Conservation (phyloP, 2,113 vertebrate species). For the Corydoras maculifer region DNA sequence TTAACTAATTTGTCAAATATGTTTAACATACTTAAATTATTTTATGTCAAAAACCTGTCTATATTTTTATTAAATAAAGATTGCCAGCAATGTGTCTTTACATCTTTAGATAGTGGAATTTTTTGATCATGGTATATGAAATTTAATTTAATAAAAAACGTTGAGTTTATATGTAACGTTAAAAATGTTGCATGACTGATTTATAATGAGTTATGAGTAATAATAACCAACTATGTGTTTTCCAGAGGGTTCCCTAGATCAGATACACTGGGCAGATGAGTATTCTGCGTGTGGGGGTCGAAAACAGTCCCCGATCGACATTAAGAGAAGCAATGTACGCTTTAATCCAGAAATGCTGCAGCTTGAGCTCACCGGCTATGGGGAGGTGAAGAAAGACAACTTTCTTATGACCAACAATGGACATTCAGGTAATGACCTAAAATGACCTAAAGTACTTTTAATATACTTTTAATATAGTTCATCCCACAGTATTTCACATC, state of each 20-base stretch:
- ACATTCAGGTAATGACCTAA: constrained; percentile 81
- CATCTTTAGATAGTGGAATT: no score
- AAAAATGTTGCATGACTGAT: neutral
- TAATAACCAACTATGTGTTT: neutral
- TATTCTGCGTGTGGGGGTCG: constrained; percentile 67
- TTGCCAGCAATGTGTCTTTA: no score
- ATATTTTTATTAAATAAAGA: no score
- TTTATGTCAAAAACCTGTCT: no score
- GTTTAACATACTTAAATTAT: no score
- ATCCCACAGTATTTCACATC: no score
- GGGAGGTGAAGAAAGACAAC: constrained; percentile 41
- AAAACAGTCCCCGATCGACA: constrained; percentile 80
- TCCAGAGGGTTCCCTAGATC: constrained; percentile 68
- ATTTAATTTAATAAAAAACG: no score
- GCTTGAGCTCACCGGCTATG: constrained; percentile 70
- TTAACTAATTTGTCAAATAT: no score
- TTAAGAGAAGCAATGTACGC: constrained; percentile 65
- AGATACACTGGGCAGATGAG: constrained; percentile 69
- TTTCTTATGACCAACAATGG: constrained; percentile 82
- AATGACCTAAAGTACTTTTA: no score
- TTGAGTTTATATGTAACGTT: no score
- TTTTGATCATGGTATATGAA: no score
- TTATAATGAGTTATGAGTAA: neutral
- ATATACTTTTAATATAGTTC: no score
- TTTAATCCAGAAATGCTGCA: constrained; percentile 61